Evolutionary conservation across 2,888 invertebrate species (phyloP).

Genomic region (Xestia c-nigrum): DNA sequence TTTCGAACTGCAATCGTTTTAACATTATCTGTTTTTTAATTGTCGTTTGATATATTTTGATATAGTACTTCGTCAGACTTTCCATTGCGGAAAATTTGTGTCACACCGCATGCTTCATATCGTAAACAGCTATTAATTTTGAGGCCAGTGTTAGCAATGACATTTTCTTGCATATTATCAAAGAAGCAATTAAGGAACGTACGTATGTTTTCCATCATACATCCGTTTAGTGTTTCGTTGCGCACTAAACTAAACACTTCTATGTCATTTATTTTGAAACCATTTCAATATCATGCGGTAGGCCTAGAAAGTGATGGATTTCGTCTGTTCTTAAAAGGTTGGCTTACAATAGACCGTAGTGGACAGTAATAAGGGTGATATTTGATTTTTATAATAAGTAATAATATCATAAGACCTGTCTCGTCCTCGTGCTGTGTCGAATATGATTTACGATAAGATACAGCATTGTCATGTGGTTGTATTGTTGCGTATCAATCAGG

Average conservation of each 20-base stretch:
- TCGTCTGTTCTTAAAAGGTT: background rate
- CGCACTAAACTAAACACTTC: slow-evolving; percentile 23
- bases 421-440: slow-evolving; percentile 64
- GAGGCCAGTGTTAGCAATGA: slow-evolving; percentile 73
- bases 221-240: slow-evolving; percentile 50
- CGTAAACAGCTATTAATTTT: slow-evolving; percentile 71
- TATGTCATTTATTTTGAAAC: slow-evolving; percentile 27
- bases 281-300: slow-evolving; percentile 17
- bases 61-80: slow-evolving; percentile 38
- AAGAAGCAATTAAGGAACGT: slow-evolving; percentile 63
- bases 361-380: background rate
- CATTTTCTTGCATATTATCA: slow-evolving; percentile 63
- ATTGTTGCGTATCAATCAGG: slow-evolving; percentile 77
- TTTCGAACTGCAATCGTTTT: slow-evolving; percentile 27
- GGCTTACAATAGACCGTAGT: background rate
- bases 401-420: slow-evolving; percentile 47
- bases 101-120: slow-evolving; percentile 66
- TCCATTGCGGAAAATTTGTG: slow-evolving; percentile 73
- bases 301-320: background rate
- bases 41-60: slow-evolving; percentile 29
- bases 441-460: slow-evolving; percentile 73
- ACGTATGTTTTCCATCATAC: slow-evolving; percentile 43
- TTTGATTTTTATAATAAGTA: slow-evolving; percentile 2
- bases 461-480: slow-evolving; percentile 75
- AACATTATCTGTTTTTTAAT: slow-evolving; percentile 22